Evolutionary conservation across 37 sponge, comb jelly and placozoan genomes (phyloP).

Genomic region (Haliclona indistincta): DNA sequence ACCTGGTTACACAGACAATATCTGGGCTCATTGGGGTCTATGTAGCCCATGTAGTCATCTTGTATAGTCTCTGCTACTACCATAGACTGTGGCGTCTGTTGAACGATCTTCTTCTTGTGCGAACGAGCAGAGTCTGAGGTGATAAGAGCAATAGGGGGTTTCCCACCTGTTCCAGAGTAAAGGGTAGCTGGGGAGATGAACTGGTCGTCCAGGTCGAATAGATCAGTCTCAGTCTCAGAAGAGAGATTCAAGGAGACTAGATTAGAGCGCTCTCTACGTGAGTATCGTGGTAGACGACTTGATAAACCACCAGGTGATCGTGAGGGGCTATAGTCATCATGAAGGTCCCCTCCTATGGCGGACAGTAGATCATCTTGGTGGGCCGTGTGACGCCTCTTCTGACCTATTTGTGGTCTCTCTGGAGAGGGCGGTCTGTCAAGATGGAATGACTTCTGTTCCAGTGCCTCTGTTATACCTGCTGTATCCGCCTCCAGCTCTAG

Average conservation of each 20-base stretch:
- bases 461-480: conserved; percentile 92
- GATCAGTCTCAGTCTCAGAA: conserved; percentile 40
- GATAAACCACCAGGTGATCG: conserved; percentile 29
- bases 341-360: conserved; percentile 45
- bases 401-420: conserved; percentile 53
- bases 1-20: conserved; percentile 99
- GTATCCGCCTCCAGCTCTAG: conserved; percentile 97
- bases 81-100: neutral
- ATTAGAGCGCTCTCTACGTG: conserved; percentile 39
- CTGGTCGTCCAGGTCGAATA: conserved; percentile 65
- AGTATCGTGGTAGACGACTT: neutral
- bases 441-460: conserved; percentile 86
- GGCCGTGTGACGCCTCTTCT: conserved; percentile 31
- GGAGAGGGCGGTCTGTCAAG: conserved; percentile 80
- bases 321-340: conserved; percentile 56
- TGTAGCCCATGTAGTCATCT: conserved; percentile 62
- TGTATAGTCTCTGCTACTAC: conserved; percentile 12
- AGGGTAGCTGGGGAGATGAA: conserved; percentile 45
- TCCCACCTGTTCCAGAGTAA: conserved; percentile 76
- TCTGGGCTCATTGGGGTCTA: conserved; percentile 96
- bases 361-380: conserved; percentile 41
- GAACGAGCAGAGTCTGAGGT: conserved; percentile 46
- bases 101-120: conserved; percentile 12
- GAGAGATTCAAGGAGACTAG: neutral
- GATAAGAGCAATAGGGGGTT: conserved; percentile 71